Percentiles rank a stretch among this genome's conserved stretches.
Evolutionary conservation across 2,113 vertebrate species (phyloP).

Genomic region (Chrysemys picta): DNA sequence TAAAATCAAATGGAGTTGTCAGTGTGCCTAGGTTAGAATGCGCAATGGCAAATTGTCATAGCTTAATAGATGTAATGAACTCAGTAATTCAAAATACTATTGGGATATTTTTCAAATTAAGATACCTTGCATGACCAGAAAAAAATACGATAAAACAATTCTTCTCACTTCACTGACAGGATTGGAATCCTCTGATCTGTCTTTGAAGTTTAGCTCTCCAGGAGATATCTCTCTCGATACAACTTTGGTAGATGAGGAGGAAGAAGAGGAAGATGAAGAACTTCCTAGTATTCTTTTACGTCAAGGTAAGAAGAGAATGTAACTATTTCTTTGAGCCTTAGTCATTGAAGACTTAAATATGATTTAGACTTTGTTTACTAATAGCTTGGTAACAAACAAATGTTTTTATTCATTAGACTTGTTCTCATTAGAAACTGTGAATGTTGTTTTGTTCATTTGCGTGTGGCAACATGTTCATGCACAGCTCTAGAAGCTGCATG

Average conservation of each 20-base stretch:
- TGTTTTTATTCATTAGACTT: not conserved
- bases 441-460: not conserved
- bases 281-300: constrained; percentile 75
- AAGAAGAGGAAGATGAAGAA: constrained; percentile 79
- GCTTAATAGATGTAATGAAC: not conserved
- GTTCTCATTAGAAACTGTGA: not conserved
- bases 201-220: not conserved
- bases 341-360: accelerated
- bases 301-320: constrained; percentile 65
- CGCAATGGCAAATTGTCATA: not conserved
- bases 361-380: not conserved
- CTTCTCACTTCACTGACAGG: constrained; percentile 40
- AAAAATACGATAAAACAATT: not conserved
- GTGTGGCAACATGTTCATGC: not conserved
- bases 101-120: accelerated
- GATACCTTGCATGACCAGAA: not conserved
- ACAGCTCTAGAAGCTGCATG: not conserved
- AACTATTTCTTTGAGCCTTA: accelerated
- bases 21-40: not conserved
- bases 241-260: constrained; percentile 56
- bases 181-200: constrained; percentile 36
- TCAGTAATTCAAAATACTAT: accelerated
- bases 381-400: not conserved
- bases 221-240: not conserved
- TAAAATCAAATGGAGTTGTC: not conserved